phyloP scores from a whole-genome alignment of 2,797 vertebrate species.

The Falco concolor region DNA sequence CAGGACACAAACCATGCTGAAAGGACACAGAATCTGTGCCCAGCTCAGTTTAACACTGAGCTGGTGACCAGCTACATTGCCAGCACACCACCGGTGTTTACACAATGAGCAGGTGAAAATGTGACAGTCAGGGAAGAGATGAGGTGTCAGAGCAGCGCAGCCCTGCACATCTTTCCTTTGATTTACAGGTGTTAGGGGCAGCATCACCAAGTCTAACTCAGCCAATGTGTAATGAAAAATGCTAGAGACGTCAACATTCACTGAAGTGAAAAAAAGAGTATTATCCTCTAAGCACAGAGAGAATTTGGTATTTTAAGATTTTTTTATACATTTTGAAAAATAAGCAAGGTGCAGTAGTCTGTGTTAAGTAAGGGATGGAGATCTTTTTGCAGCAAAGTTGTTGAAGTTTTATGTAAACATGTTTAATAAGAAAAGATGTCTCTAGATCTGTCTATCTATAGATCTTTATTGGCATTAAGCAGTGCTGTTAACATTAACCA shows the following conservation, averaged over 20 bases:
- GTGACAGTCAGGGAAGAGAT: background rate
- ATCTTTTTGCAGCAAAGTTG: background rate
- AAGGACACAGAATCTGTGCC: background rate
- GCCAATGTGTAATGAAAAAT: background rate
- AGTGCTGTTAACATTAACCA: background rate
- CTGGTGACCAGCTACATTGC: background rate
- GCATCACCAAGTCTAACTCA: background rate
- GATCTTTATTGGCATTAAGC: background rate
- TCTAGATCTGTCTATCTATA: background rate
- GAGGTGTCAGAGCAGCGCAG: background rate
- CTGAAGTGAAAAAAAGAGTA: background rate
- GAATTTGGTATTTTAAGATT: background rate
- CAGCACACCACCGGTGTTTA: background rate
- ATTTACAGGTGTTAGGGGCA: slow-evolving; percentile 18
- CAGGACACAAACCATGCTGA: background rate
- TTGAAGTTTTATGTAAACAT: background rate
- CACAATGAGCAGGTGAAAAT: slow-evolving; percentile 50
- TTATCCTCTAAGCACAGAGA: background rate
- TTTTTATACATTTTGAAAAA: background rate
- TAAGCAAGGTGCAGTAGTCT: background rate
- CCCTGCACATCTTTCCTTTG: background rate
- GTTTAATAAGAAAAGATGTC: background rate
- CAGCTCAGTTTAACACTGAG: background rate
- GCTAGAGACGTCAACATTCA: background rate
- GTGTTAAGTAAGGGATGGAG: background rate